Evolutionary conservation across 2,888 invertebrate species (phyloP), one percentile per base, ranked within the genome.

Genomic region (Brenthis daphne): DNA sequence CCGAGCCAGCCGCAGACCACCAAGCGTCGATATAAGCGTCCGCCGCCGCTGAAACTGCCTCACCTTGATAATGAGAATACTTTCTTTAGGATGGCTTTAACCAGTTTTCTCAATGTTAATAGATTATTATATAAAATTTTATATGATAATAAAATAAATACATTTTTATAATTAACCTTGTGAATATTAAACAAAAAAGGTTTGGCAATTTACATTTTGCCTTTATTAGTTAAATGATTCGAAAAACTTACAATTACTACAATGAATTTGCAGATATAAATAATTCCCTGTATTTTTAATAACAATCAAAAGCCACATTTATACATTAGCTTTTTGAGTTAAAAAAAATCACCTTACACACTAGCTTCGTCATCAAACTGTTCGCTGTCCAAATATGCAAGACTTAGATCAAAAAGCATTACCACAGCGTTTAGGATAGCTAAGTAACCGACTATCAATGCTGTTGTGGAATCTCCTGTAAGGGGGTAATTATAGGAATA

Each of bases 311-410:
- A 53, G 33, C 33, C 16, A 53, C 43, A 43, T 58, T 58, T 47
- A 58, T 47, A 58, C 58, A 43, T 47, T 51, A 16, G 12, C 8
- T 37, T 14, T 12, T n/a, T 56, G 12, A 48, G 37, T 29, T 20
- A 65, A 67, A 65, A 61, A 57, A 70, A 70, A 64, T 82, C 69
- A 77, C 60, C 69, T 85, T 83, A 91, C 54, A 89, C 83, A 75
- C 89, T 89, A 74, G 80, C 80, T 70, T 89, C 90, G 58, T 91
- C 91, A 60, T 91, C 90, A 71, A 81, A 89, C 77, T 90, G 91
- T 70, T 92, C 92, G 11, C 90, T 90, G 79, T 92, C 90, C 82
- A 92, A 77, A 74, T 90, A 92, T 12, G 92, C 92, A 74, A 92
- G 79, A 71, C 84, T 86, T 73, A 91, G 75, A 75, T 92, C 92